Base-by-base conservation (phyloP, 2,797 vertebrate genomes). In the Malurus leucopterus region DNA sequence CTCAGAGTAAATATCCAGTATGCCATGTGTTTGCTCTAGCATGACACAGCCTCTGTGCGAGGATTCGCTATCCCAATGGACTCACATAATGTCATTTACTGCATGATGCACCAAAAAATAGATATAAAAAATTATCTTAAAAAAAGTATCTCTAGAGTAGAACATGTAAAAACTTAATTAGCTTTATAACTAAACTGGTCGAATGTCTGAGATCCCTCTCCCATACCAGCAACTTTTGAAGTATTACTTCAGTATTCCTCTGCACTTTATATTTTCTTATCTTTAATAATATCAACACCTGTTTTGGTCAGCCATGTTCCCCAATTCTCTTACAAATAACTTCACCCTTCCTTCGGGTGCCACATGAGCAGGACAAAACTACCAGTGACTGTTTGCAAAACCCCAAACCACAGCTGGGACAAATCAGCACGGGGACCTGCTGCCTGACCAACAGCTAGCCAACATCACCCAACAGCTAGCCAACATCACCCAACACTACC, bases 381-480 rank as follows among this genome's bases (percentile, higher is more conserved):
- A 5, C 14, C 13, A 18, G 22, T 17, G 18, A 54, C 53, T 20
- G 59, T 0, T 0, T 8, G 12, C 26, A 62, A 89, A 72, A 71
- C 4, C 23, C 63, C 4, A 0, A 70, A 59, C 13, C 71, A 43
- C 29, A 43, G 6, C 49, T 73, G 24, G 7, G n/a, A 51, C 24
- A 47, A 54, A 82, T 40, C 14, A 67, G 13, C 14, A 50, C 0
- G 2, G 41, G 81, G 76, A 34, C 3, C 21, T 58, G n/a, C 21
- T 53, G 43, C 26, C 41, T 26, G 26, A 44, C 22, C 4, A 67
- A 36, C 15, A n/a, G 36, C 36, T 36, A 36, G 36, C 36, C 36
- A 36, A 36, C 36, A 36, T 11, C 36, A 36, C 36, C 36, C 5
- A 69, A 36, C 4, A 55, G 11, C 29, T 34, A 49, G 11, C 24